A percentile compares a stretch with the other conserved stretches of the same genome.
Evolutionary conservation across 2,888 invertebrate genomes (phyloP).

Genomic region (Synanthedon vespiformis): DNA sequence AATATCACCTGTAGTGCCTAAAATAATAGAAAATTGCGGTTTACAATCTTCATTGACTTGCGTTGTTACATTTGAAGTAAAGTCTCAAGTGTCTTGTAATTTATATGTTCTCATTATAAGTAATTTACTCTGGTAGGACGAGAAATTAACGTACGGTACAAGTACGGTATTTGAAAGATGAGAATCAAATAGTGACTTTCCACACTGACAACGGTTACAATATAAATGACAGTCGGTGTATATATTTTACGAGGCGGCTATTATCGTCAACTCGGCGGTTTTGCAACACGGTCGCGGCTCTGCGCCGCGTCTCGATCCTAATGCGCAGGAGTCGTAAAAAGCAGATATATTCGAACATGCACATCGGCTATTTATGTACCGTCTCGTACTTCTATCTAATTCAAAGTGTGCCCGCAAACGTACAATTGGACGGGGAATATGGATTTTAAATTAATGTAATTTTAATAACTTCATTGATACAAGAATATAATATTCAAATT

Average conservation of each 20-base stretch:
- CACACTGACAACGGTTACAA: constrained; percentile 45
- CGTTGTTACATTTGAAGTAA: too few relatives aligned
- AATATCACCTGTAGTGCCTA: too few relatives aligned
- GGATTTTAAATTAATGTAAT: background rate
- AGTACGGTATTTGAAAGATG: constrained; percentile 28
- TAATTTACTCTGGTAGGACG: too few relatives aligned
- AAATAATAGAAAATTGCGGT: too few relatives aligned
- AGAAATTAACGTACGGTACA: too few relatives aligned
- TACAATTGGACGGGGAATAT: background rate
- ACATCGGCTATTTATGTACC: constrained; percentile 50
- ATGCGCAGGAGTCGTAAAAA: constrained; percentile 53
- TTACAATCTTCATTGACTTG: too few relatives aligned
- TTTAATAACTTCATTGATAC: background rate
- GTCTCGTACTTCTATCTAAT: constrained; percentile 29
- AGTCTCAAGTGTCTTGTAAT: too few relatives aligned
- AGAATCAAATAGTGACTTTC: constrained; percentile 54
- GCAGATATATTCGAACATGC: constrained; percentile 50
- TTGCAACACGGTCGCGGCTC: constrained; percentile 49
- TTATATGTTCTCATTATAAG: too few relatives aligned
- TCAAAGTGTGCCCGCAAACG: constrained; percentile 15
- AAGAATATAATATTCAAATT: too few relatives aligned
- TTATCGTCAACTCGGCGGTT: constrained; percentile 60
- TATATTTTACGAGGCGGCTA: constrained; percentile 64
- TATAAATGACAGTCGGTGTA: constrained; percentile 54
- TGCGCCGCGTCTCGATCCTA: constrained; percentile 18